A percentile compares a stretch with the other conserved stretches of the same genome.
Conservation (phyloP, 1,140 invertebrate genomes). For the Apis florea region DNA sequence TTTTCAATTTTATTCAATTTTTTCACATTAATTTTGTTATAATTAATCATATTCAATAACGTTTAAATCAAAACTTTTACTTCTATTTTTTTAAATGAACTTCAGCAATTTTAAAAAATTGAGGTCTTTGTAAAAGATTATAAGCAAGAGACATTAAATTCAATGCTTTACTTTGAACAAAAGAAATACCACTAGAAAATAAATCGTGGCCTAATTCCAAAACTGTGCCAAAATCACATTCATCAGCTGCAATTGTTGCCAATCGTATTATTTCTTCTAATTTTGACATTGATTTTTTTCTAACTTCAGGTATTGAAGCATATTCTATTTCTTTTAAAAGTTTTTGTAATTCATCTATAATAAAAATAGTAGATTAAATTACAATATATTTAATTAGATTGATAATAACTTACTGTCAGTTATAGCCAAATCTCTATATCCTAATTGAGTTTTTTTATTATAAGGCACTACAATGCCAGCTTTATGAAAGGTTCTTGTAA, state of each 20-base stretch:
- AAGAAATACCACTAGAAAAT: conserved; percentile 87
- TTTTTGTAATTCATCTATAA: conserved; percentile 85
- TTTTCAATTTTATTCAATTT: not conserved
- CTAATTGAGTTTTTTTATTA: conserved; percentile 88
- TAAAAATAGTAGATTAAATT: not conserved
- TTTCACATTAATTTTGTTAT: not conserved
- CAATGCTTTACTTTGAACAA: conserved; percentile 85
- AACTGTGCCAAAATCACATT: conserved; percentile 96
- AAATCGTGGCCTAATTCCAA: conserved; percentile 93
- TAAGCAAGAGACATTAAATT: conserved; percentile 89
- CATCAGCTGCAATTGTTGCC: conserved; percentile 94
- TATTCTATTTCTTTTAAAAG: conserved; percentile 86
- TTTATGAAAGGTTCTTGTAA: conserved; percentile 90
- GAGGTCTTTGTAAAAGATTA: conserved; percentile 85
- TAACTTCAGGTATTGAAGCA: conserved; percentile 82
- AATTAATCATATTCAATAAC: conserved; percentile 56
- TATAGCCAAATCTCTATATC: conserved; percentile 89
- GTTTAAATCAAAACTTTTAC: conserved; percentile 77
- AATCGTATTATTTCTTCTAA: conserved; percentile 90
- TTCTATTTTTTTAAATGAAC: conserved; percentile 84
- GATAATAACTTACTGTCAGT: conserved; percentile 84
- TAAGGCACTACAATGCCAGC: conserved; percentile 94
- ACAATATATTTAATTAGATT: not conserved
- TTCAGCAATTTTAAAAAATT: conserved; percentile 88
- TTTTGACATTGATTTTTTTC: conserved; percentile 82